A percentile compares a stretch with the other conserved stretches of the same genome.
Conservation (phyloP, 2,888 invertebrate species). For the Eupeodes latifasciatus region DNA sequence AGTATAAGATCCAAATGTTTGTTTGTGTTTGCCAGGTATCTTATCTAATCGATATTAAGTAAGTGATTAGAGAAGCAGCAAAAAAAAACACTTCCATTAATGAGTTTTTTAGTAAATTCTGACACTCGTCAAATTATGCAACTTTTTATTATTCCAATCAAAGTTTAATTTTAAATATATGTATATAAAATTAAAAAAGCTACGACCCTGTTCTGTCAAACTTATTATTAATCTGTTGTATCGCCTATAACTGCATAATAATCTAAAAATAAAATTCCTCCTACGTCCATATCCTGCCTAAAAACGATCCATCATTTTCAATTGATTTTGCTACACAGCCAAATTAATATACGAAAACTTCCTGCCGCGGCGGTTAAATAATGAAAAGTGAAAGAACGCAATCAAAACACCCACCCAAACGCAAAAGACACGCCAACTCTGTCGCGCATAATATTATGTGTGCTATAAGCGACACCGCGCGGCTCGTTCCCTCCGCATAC, state of each 20-base stretch:
- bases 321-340: conserved; percentile 10
- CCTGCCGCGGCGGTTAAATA: conserved; percentile 56
- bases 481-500: no score
- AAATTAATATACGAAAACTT: conserved; percentile 45
- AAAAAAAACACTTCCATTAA: no score
- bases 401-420: conserved; percentile 66
- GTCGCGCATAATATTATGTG: conserved; percentile 25
- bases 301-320: conserved; percentile 32
- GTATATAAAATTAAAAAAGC: not conserved
- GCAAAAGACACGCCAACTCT: conserved; percentile 46
- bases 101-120: no score
- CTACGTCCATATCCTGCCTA: conserved; percentile 14
- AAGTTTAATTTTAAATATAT: no score
- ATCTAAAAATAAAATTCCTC: conserved; percentile 23
- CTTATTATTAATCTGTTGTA: not conserved
- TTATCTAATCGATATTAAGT: no score
- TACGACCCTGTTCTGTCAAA: not conserved
- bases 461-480: no score
- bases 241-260: conserved; percentile 2
- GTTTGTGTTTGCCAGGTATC: no score
- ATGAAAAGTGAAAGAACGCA: conserved; percentile 66
- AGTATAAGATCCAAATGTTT: no score
- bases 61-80: no score
- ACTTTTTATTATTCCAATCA: no score
- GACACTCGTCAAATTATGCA: no score